Percentiles rank a stretch among this genome's conserved stretches.
Evolutionary conservation across 2,113 vertebrate genomes (phyloP).

Genomic region (Panthera leo): DNA sequence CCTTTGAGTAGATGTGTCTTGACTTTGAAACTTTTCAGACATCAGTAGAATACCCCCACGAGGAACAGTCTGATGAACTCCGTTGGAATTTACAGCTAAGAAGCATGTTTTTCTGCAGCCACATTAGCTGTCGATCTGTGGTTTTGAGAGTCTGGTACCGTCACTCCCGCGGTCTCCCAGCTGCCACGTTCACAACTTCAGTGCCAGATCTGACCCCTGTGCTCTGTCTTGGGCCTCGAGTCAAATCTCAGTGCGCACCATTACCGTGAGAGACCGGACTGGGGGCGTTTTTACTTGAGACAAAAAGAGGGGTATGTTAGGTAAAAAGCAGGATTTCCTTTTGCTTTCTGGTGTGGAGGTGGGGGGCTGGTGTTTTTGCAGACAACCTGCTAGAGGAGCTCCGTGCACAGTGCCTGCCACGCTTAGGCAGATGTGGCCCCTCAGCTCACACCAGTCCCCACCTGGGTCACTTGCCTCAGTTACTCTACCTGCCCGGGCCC

Average conservation of each 20-base stretch:
- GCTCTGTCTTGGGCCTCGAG: not conserved
- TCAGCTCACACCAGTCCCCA: not conserved
- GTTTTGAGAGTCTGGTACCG: not conserved
- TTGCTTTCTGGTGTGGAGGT: not conserved
- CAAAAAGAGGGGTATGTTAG: not conserved
- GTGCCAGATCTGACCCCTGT: not conserved
- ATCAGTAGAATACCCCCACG: not conserved
- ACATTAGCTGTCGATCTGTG: not conserved
- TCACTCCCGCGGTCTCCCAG: not conserved
- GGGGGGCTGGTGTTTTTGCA: not conserved
- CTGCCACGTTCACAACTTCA: not conserved
- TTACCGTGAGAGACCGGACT: not conserved
- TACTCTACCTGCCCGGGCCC: not conserved
- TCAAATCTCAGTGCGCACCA: not conserved
- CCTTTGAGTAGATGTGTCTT: not conserved
- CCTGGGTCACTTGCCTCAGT: not conserved
- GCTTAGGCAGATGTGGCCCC: not conserved
- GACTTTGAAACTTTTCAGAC: conserved; percentile 7
- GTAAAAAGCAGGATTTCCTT: not conserved
- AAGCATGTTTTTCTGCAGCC: not conserved
- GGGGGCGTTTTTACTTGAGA: not conserved
- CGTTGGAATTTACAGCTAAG: not conserved
- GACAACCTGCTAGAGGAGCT: not conserved
- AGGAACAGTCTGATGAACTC: not conserved
- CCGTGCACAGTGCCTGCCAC: too few species aligned